phyloP scores from a whole-genome alignment of 2,113 vertebrate species.

The Puntigrus tetrazona region DNA sequence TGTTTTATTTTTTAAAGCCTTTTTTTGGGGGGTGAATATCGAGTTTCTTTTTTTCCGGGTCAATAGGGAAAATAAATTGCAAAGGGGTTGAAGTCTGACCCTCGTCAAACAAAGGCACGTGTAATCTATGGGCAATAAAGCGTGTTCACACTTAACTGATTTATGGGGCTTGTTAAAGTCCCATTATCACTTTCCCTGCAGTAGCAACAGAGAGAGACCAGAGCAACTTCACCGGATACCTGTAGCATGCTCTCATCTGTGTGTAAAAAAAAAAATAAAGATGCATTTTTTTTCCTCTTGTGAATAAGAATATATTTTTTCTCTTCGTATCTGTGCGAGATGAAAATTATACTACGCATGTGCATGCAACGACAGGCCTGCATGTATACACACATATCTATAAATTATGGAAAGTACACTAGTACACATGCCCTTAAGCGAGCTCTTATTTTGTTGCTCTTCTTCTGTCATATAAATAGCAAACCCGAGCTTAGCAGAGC shows the following conservation, averaged over 20 bases:
- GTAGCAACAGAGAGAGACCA: constrained; percentile 39
- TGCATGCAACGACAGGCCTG: neutral
- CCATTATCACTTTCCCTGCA: constrained; percentile 74
- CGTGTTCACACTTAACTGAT: constrained; percentile 72
- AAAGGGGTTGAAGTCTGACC: constrained; percentile 44
- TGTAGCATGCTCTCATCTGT: neutral
- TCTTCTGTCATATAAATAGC: constrained; percentile 28
- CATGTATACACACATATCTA: constrained; percentile 17
- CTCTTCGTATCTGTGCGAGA: neutral
- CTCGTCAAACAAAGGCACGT: constrained; percentile 66
- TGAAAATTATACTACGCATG: neutral
- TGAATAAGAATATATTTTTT: neutral
- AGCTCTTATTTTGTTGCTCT: constrained; percentile 13
- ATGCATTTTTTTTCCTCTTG: neutral
- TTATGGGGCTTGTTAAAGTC: constrained; percentile 83
- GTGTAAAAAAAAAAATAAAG: neutral
- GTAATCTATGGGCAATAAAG: constrained; percentile 64
- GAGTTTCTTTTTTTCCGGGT: constrained; percentile 16
- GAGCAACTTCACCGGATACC: constrained; percentile 28
- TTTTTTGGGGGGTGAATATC: neutral
- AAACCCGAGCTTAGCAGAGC: constrained; percentile 25
- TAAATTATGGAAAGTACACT: constrained; percentile 17
- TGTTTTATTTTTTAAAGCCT: neutral
- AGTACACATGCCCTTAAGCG: constrained; percentile 25
- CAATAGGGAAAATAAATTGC: constrained; percentile 23